Percentiles rank a stretch among this genome's conserved stretches.
These are phyloP conservation scores for Drosophila pandora DNA, from an alignment of 1,140 invertebrate genomes.

Conservation along the genomic window DNA sequence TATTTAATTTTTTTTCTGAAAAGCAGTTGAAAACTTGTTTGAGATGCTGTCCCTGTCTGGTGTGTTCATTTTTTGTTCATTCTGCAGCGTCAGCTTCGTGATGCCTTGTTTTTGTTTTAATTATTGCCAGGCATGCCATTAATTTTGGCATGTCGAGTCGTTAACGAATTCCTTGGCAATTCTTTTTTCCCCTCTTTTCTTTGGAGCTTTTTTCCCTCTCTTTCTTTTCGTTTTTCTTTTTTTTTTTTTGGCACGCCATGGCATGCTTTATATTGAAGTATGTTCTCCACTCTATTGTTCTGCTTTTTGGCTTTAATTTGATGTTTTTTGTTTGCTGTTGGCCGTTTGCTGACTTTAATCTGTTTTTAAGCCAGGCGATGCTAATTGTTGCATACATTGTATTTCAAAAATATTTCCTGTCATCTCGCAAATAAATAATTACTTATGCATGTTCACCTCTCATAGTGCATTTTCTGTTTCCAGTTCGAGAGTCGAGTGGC, in stretches of 20 bases:
- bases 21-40: slow-evolving; percentile 43
- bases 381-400: slow-evolving; percentile 30
- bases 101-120: slow-evolving; percentile 75
- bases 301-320: slow-evolving; percentile 41
- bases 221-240: slow-evolving; percentile 22
- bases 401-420: slow-evolving; percentile 23
- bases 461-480: slow-evolving; percentile 22
- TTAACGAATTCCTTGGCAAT: slow-evolving; percentile 81
- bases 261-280: slow-evolving; percentile 41
- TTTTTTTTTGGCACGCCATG: slow-evolving; percentile 65
- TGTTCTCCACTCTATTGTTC: slow-evolving; percentile 32
- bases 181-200: slow-evolving; percentile 35
- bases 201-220: slow-evolving; percentile 48
- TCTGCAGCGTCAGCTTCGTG: slow-evolving; percentile 52
- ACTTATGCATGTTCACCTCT: slow-evolving; percentile 38
- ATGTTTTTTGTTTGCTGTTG: slow-evolving; percentile 2
- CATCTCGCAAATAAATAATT: slow-evolving; percentile 42
- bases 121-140: slow-evolving; percentile 82
- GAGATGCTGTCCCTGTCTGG: slow-evolving; percentile 20
- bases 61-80: slow-evolving; percentile 15
- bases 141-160: slow-evolving; percentile 83
- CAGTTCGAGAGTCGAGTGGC: slow-evolving; percentile 14
- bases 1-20: slow-evolving; percentile 12
- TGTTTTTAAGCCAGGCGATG: slow-evolving; percentile 29
- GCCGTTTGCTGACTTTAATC: slow-evolving; percentile 8